Evolutionary conservation across 2,113 vertebrate species (phyloP).

Genomic region (Cinclus cinclus): DNA sequence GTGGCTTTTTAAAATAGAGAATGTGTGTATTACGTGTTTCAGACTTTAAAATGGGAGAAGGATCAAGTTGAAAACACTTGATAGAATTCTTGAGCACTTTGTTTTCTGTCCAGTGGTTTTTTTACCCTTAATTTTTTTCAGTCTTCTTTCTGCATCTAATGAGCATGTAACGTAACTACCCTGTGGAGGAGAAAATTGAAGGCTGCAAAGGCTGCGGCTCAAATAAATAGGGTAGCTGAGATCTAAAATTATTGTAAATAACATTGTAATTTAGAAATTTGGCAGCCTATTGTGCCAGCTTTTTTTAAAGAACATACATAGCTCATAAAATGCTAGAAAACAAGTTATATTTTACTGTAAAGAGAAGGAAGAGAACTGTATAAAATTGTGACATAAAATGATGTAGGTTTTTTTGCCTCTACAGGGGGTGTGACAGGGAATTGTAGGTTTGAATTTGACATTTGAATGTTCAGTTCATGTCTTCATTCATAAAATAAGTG

Average conservation of each 20-base stretch:
- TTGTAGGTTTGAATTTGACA: neutral
- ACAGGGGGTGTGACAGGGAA: neutral
- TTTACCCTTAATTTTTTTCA: constrained; percentile 10
- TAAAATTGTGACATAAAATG: neutral
- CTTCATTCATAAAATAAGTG: neutral
- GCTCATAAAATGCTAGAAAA: neutral
- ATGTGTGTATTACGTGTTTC: neutral
- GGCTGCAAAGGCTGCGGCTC: neutral
- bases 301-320: neutral
- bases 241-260: constrained; percentile 47
- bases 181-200: constrained; percentile 50
- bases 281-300: neutral
- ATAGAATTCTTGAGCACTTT: constrained; percentile 12
- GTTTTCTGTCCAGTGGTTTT: constrained; percentile 43
- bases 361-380: neutral
- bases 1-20: neutral
- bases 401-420: neutral
- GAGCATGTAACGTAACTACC: neutral
- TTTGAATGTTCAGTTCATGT: neutral
- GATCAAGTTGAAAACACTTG: neutral
- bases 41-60: neutral
- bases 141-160: constrained; percentile 15
- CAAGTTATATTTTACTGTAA: neutral
- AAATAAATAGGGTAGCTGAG: constrained; percentile 23
- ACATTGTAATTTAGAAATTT: constrained; percentile 19